Percentiles rank a stretch among this genome's conserved stretches.
These are phyloP conservation scores for Macroteleia sp. DNA, from an alignment of 2,888 invertebrate species.

Conservation along the genomic window DNA sequence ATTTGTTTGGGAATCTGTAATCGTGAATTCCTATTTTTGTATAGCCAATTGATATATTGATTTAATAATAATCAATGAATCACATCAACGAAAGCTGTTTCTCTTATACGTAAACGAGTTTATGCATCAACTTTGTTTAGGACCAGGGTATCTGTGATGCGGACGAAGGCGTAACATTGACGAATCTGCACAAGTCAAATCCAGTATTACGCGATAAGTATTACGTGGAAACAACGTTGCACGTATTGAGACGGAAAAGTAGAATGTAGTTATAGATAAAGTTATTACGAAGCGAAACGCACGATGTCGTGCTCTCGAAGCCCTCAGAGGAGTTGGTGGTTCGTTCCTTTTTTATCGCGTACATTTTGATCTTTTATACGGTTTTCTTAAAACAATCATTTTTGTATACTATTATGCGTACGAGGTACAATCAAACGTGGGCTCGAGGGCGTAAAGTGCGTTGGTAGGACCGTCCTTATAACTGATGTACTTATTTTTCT, in stretches of 20 bases:
- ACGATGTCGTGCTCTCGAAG: not conserved
- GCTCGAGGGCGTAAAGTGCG: constrained; percentile 50
- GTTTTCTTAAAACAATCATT: constrained; percentile 4
- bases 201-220: constrained; percentile 58
- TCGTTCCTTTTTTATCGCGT: constrained; percentile 15
- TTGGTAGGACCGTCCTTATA: constrained; percentile 65
- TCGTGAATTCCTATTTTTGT: constrained; percentile 43
- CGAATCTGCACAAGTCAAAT: constrained; percentile 54
- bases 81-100: constrained; percentile 41
- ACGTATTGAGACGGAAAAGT: not conserved
- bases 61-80: constrained; percentile 15
- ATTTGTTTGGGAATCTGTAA: constrained; percentile 29
- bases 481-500: constrained; percentile 66
- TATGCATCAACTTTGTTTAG: constrained; percentile 44
- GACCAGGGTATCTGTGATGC: constrained; percentile 60
- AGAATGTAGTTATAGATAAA: constrained; percentile 24
- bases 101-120: constrained; percentile 13
- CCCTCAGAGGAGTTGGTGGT: not conserved
- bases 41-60: constrained; percentile 36
- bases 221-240: constrained; percentile 29
- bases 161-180: constrained; percentile 19
- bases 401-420: constrained; percentile 7
- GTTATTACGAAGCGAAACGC: constrained; percentile 16
- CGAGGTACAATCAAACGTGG: constrained; percentile 24
- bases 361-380: constrained; percentile 15